These are phyloP conservation scores for Enteromius mattozi DNA, from an alignment of 2,797 vertebrate genomes.

Conservation along the genomic window DNA sequence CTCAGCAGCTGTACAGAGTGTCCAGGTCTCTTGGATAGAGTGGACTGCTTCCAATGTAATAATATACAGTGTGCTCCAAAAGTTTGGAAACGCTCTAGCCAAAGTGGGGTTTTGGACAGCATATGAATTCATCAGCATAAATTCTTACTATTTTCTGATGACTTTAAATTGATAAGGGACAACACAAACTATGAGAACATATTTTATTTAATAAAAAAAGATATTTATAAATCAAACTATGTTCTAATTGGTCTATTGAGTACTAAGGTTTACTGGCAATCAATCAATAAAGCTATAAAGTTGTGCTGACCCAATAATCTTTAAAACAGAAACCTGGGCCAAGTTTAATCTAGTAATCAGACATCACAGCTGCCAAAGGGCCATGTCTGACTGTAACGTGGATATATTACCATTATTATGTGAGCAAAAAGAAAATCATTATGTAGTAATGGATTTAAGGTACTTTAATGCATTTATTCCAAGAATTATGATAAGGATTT, in stretches of 20 bases:
- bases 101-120: background rate
- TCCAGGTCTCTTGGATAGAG: background rate
- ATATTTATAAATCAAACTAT: background rate
- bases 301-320: background rate
- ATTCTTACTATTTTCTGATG: background rate
- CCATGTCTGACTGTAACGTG: background rate
- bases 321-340: background rate
- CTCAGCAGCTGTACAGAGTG: background rate
- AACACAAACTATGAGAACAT: background rate
- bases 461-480: background rate
- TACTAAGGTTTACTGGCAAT: background rate
- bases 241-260: constrained; percentile 1
- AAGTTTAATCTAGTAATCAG: background rate
- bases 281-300: background rate
- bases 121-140: background rate
- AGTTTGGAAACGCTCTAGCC: background rate
- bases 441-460: background rate
- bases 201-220: background rate
- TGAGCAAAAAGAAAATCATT: background rate
- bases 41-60: background rate
- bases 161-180: background rate
- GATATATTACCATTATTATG: background rate
- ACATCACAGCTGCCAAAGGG: background rate
- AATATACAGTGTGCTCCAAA: background rate
- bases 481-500: background rate